These are phyloP conservation scores for Ceratina australensis DNA, from an alignment of 1,140 invertebrate species.

Conservation along the genomic window DNA sequence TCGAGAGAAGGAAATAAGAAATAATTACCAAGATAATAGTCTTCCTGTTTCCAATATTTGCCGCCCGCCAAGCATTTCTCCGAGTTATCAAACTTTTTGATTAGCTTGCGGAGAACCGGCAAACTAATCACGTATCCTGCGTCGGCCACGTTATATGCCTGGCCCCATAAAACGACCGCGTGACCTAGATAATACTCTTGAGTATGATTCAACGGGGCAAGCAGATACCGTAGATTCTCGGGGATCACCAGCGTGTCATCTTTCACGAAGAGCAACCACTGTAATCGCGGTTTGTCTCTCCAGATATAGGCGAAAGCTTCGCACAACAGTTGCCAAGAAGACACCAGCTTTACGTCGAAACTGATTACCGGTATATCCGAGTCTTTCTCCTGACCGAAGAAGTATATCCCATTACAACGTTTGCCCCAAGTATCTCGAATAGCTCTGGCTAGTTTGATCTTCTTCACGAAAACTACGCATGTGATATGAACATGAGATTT, in stretches of 20 bases:
- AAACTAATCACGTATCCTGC: conserved; percentile 80
- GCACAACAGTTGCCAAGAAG: conserved; percentile 79
- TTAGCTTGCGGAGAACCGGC: conserved; percentile 70
- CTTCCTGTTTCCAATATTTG: conserved; percentile 81
- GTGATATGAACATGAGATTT: conserved; percentile 68
- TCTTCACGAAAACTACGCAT: conserved; percentile 74
- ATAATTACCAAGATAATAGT: conserved; percentile 80
- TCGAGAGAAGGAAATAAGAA: background rate
- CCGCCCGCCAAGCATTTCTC: conserved; percentile 76
- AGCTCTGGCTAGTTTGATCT: conserved; percentile 66
- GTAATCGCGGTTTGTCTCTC: conserved; percentile 47
- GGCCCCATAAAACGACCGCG: conserved; percentile 77
- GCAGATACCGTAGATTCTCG: conserved; percentile 78
- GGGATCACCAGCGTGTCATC: conserved; percentile 79
- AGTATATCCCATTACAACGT: conserved; percentile 74
- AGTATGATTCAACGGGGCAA: conserved; percentile 73
- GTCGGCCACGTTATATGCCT: conserved; percentile 78
- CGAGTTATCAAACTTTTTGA: conserved; percentile 72
- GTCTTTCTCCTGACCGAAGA: conserved; percentile 65
- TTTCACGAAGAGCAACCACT: conserved; percentile 79
- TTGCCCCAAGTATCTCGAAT: conserved; percentile 74
- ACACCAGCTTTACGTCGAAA: conserved; percentile 69
- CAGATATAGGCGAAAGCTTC: conserved; percentile 73
- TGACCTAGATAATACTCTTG: conserved; percentile 80
- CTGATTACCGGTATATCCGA: conserved; percentile 64